Evolutionary conservation across 1,140 invertebrate species (phyloP), one percentile per base, ranked within the genome.

Genomic region (Drosophila sucinea): DNA sequence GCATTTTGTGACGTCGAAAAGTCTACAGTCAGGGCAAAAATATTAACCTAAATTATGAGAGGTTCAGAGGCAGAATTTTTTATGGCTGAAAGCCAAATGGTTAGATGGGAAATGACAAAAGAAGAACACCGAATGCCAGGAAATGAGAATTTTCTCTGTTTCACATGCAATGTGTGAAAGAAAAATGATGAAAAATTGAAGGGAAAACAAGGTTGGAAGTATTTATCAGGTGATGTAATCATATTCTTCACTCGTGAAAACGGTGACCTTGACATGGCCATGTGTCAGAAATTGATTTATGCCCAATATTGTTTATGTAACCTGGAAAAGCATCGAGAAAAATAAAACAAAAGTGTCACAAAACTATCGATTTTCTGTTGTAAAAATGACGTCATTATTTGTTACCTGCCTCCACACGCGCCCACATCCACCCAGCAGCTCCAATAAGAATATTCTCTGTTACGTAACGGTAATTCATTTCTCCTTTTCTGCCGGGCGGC

Each of bases 21-120:
- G 7, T 44, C 17, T 27, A 32, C 72, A 86, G 72, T 77, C 58
- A 41, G 58, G 67, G 57, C 41, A 3, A 11, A 33, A 79, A 67
- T 67, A 79, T 60, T 63, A 25, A n/a, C 27, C 17, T 60, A 70
- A 87, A 87, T 70, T 87, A 86, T 89, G 79, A 86, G 73, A 77
- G 65, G 47, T 41, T 25, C 35, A 17, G 23, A 55, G 56, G 30
- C 25, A 61, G 51, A 63, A 44, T 33, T 68, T 61, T 55, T 76
- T 77, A 79, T 86, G 83, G 83, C 81, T 65, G 56, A 55, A 17
- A 44, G 83, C 83, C 83, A 87, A 78, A 80, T 66, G 57, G 64
- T 60, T 30, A 60, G 38, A 51, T 51, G 44, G 62, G 67, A 74
- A 79, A 79, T 79, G 67, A 66, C 47, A 60, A 80, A 70, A 83